These are phyloP conservation scores for Phrixothrix hirtus DNA, from an alignment of 2,888 invertebrate species.

Conservation along the genomic window DNA sequence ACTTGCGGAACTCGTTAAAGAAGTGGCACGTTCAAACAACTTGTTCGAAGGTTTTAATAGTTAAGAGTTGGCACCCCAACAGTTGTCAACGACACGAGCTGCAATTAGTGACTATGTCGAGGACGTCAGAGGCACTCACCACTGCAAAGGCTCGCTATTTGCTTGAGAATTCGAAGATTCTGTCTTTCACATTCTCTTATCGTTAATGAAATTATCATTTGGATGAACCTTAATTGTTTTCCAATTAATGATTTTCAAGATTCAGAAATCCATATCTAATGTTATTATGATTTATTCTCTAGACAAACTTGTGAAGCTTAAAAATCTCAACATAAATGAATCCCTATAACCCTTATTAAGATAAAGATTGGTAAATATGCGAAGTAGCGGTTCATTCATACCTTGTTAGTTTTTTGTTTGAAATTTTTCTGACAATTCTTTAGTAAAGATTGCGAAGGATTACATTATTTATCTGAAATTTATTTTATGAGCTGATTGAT, in stretches of 20 bases:
- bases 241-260: neutral
- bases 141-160: slow-evolving; percentile 14
- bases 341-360: too few species aligned
- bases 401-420: neutral
- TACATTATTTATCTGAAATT: too few species aligned
- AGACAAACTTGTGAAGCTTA: too few species aligned
- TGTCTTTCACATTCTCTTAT: slow-evolving; percentile 20
- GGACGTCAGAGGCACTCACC: slow-evolving; percentile 38
- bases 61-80: slow-evolving; percentile 33
- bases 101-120: slow-evolving; percentile 39
- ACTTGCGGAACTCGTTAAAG: slow-evolving; percentile 19
- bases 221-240: neutral
- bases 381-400: neutral
- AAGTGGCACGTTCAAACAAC: slow-evolving; percentile 26
- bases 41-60: slow-evolving; percentile 33
- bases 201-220: slow-evolving; percentile 17
- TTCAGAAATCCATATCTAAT: too few species aligned
- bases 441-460: too few species aligned
- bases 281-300: too few species aligned
- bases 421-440: too few species aligned
- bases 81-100: slow-evolving; percentile 38
- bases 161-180: slow-evolving; percentile 18
- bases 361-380: neutral
- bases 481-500: too few species aligned
- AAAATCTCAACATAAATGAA: too few species aligned